These are phyloP conservation scores for Eulacestoma nigropectus DNA, from an alignment of 2,113 vertebrate species.

Conservation along the genomic window DNA sequence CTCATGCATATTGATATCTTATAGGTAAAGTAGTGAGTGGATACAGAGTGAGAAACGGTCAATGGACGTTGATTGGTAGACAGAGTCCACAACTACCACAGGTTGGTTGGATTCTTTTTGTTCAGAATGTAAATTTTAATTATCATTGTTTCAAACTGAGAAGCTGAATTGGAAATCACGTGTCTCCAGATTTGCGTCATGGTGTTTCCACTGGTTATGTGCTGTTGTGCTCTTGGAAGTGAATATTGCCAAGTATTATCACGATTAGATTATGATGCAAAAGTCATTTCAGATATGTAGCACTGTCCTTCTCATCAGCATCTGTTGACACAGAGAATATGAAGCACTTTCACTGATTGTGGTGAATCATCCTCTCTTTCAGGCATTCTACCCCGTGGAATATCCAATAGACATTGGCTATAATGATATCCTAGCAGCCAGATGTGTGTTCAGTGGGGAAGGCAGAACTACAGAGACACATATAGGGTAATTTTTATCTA, in stretches of 20 bases:
- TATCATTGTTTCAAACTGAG: neutral
- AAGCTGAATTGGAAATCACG: neutral
- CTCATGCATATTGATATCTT: neutral
- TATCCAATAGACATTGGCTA: slow-evolving; percentile 78
- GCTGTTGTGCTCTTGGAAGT: neutral
- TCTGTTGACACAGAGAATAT: neutral
- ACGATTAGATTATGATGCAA: neutral
- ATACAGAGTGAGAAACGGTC: slow-evolving; percentile 88
- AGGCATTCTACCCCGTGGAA: slow-evolving; percentile 92
- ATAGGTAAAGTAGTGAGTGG: slow-evolving; percentile 95
- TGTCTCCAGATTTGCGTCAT: neutral
- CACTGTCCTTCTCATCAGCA: neutral
- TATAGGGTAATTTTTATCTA: slow-evolving; percentile 81
- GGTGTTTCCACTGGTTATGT: neutral
- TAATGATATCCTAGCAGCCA: slow-evolving; percentile 87
- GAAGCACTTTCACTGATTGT: neutral
- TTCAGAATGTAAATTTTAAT: neutral
- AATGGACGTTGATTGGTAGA: slow-evolving; percentile 90
- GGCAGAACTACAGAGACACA: slow-evolving; percentile 83
- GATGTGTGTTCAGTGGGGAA: slow-evolving; percentile 93
- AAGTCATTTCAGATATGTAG: neutral
- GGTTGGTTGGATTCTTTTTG: slow-evolving; percentile 68
- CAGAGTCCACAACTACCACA: slow-evolving; percentile 95
- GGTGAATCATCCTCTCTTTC: neutral
- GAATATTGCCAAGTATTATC: neutral